Evolutionary conservation across 2,888 invertebrate genomes (phyloP).

Genomic region (Sclerodermus sp.): DNA sequence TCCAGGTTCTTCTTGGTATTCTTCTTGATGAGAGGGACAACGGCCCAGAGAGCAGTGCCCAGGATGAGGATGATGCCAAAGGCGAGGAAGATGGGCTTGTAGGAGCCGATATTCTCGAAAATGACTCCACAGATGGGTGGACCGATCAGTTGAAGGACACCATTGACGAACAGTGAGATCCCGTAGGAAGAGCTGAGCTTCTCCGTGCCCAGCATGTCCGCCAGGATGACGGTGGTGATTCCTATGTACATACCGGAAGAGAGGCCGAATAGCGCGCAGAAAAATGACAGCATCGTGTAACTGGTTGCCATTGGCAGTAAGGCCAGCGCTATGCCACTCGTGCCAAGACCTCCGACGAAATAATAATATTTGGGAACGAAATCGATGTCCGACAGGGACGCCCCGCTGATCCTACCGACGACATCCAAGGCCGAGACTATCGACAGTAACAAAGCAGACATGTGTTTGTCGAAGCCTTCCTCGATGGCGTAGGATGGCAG

Average conservation of each 20-base stretch:
- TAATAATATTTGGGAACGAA: slow-evolving; percentile 79
- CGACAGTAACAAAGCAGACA: slow-evolving; percentile 75
- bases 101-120: slow-evolving; percentile 67
- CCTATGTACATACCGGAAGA: slow-evolving; percentile 85
- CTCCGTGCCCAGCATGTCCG: slow-evolving; percentile 82
- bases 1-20: slow-evolving; percentile 41
- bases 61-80: slow-evolving; percentile 73
- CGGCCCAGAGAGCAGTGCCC: slow-evolving; percentile 75
- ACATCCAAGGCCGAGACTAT: slow-evolving; percentile 83
- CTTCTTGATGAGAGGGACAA: slow-evolving; percentile 71
- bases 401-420: slow-evolving; percentile 81
- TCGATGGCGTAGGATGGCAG: slow-evolving; percentile 76
- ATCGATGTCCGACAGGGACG: slow-evolving; percentile 78
- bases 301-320: slow-evolving; percentile 69
- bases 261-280: slow-evolving; percentile 77
- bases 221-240: slow-evolving; percentile 84
- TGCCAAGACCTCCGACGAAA: slow-evolving; percentile 75
- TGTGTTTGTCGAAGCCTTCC: slow-evolving; percentile 71
- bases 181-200: slow-evolving; percentile 82
- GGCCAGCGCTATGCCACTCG: slow-evolving; percentile 76
- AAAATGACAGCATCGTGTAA: slow-evolving; percentile 68
- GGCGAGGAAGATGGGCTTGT: slow-evolving; percentile 72
- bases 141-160: slow-evolving; percentile 76
- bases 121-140: slow-evolving; percentile 80
- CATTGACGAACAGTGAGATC: slow-evolving; percentile 83